These are phyloP conservation scores for Lanistes nyassanus DNA, from an alignment of 1,140 invertebrate genomes.

Conservation along the genomic window DNA sequence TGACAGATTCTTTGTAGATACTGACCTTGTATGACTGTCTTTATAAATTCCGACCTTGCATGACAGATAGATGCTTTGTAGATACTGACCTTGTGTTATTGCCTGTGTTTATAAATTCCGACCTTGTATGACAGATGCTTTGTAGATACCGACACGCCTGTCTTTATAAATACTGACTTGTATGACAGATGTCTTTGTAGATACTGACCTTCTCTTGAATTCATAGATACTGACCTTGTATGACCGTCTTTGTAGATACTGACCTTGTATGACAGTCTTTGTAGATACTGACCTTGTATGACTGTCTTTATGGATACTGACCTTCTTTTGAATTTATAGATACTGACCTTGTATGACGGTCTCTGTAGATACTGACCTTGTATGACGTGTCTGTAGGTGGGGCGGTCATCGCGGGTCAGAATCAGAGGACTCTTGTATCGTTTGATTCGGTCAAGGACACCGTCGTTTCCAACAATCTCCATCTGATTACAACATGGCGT, in stretches of 20 bases:
- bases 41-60: not conserved
- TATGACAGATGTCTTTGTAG: not conserved
- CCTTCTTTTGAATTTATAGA: not conserved
- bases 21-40: not conserved
- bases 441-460: not conserved
- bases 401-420: conserved; percentile 4
- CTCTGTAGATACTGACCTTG: not conserved
- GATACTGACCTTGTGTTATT: too few species aligned
- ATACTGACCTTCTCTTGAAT: not conserved
- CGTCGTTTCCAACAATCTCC: conserved; percentile 4
- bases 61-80: too few species aligned
- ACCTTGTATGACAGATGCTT: too few species aligned
- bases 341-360: not conserved
- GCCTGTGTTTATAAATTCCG: too few species aligned
- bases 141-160: too few species aligned
- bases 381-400: not conserved
- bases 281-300: not conserved
- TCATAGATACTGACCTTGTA: not conserved
- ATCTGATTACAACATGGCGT: not conserved
- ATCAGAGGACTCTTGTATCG: not conserved
- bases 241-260: too few species aligned
- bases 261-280: too few species aligned
- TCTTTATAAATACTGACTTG: too few species aligned
- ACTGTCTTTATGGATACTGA: not conserved
- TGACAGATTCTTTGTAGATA: not conserved